Percentiles rank a stretch among this genome's conserved stretches.
Conservation (phyloP, 1,140 invertebrate genomes). For the Cyclina sinensis region DNA sequence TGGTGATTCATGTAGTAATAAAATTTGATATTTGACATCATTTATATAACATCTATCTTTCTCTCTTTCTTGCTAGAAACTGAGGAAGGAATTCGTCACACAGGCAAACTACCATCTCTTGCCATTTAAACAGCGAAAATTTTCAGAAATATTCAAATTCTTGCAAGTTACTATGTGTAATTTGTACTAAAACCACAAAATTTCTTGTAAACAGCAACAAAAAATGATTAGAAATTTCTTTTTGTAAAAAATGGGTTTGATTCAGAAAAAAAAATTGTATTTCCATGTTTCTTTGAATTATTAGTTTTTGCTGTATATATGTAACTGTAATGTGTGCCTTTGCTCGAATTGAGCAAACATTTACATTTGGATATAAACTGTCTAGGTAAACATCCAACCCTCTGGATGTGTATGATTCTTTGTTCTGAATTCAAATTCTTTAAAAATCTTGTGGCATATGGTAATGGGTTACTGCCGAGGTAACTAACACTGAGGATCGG, state of each 20-base stretch:
- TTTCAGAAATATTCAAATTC: neutral
- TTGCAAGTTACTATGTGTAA: too few relatives aligned
- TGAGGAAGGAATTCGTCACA: conserved; percentile 62
- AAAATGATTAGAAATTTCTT: neutral
- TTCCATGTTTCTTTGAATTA: neutral
- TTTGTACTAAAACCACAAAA: too few relatives aligned
- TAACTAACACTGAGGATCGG: conserved; percentile 43
- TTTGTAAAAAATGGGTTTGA: neutral
- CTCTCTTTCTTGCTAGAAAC: conserved; percentile 67
- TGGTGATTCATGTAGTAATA: neutral
- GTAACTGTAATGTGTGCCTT: neutral
- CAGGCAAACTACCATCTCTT: conserved; percentile 62
- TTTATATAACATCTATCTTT: conserved; percentile 51
- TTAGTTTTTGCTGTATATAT: neutral
- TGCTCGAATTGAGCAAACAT: conserved; percentile 61
- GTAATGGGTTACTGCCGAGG: conserved; percentile 40
- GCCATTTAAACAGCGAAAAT: conserved; percentile 46
- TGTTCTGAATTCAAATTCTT: neutral
- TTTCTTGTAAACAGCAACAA: neutral
- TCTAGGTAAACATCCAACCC: neutral
- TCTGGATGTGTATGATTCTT: neutral
- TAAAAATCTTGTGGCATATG: conserved; percentile 18
- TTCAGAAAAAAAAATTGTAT: neutral
- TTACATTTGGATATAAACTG: conserved; percentile 20
- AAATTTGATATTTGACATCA: neutral